Base-by-base conservation (phyloP, 2,797 vertebrate genomes). In the Syngnathus rostellatus region DNA sequence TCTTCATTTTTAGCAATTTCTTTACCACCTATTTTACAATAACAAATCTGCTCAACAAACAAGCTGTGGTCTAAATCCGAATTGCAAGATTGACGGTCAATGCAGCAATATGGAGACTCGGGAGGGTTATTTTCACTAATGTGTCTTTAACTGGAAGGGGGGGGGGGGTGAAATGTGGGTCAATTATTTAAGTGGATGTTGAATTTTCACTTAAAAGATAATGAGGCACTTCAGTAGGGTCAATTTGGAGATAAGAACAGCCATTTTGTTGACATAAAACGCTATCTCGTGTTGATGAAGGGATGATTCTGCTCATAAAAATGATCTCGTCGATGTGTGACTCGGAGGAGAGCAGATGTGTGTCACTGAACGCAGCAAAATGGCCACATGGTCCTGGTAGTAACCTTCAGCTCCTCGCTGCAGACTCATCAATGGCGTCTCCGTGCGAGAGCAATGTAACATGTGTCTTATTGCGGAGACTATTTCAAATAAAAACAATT, bases 311-410 rank as follows among this genome's bases (percentile, higher is more conserved):
- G 55, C 31, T 31, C 31, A 14, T 58, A 17, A 17, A 17, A 14
- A 31, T 19, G 2, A 58, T 58, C 7, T 38, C 1, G 31, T 8
- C 25, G 7, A 38, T 19, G 6, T 9, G 7, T 39, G 31, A 59
- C 8, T 9, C 8, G 5, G 59, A 19, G 57, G 58, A 61, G 17
- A 61, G 1, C 58, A 61, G 37, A 61, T 40, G 60, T 53, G n/a
- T 38, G 55, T 58, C 55, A 16, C 6, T 58, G 55, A 58, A 58
- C 81, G 86, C 88, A 83, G 86, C 83, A 87, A 90, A 90, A 89
- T 84, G 87, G 86, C 87, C 87, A 90, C 87, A 89, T 89, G 87
- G 85, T 87, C 77, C 78, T 9, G 25, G 23, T 19, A 19, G 63
- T 88, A 87, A 87, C 84, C 86, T 89, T 87, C 83, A 87, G 75